Percentiles rank a stretch among this genome's conserved stretches.
Conservation (phyloP, 2,113 vertebrate species). For the Pristiophorus japonicus region DNA sequence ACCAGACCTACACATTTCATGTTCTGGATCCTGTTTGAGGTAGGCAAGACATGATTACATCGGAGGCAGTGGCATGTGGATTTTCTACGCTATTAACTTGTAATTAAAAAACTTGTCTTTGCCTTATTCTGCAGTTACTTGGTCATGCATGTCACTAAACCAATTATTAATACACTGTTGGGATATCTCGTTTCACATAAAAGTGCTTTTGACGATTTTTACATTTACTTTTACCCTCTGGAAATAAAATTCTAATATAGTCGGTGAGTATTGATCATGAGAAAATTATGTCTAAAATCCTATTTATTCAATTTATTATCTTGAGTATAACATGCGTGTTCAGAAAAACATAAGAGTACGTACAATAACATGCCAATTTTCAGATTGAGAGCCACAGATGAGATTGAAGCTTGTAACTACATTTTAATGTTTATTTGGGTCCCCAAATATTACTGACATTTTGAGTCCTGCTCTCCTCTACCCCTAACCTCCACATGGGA, state of each 20-base stretch:
- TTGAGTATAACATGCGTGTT: neutral
- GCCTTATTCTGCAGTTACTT: constrained; percentile 22
- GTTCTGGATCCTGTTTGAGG: neutral
- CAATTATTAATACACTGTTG: neutral
- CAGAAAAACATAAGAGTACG: neutral
- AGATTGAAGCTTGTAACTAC: neutral
- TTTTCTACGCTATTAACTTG: constrained; percentile 5
- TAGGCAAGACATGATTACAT: neutral
- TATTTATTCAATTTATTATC: constrained; percentile 13
- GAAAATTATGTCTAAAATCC: neutral
- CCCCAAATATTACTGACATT: neutral
- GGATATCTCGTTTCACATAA: neutral
- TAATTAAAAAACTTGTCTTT: constrained; percentile 26
- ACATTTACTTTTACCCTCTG: no score
- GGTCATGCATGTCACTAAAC: constrained; percentile 1
- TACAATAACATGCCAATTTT: neutral
- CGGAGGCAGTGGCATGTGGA: neutral
- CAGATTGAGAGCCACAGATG: neutral
- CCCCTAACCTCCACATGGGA: neutral
- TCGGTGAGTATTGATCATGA: neutral
- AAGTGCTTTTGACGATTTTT: neutral
- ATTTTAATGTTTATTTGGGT: neutral
- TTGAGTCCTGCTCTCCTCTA: neutral
- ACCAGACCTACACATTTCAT: constrained; percentile 13
- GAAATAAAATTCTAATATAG: neutral